Evolutionary conservation across 2,113 vertebrate species (phyloP).

Genomic region (Colistium nudipinnis): DNA sequence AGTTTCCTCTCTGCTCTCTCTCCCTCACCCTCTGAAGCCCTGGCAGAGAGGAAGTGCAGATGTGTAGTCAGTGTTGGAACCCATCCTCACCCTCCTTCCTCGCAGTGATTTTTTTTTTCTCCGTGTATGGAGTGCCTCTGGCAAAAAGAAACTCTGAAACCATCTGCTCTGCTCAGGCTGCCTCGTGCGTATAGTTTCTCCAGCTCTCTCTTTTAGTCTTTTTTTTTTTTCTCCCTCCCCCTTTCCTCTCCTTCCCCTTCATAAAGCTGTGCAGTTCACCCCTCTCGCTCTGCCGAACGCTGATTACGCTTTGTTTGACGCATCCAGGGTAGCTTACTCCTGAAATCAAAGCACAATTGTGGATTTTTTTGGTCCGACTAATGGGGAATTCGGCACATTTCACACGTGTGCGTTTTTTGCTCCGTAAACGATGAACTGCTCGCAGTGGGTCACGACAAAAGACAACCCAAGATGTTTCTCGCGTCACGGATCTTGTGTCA

Average conservation of each 20-base stretch:
- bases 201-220: constrained; percentile 21
- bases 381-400: too few species aligned
- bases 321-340: neutral
- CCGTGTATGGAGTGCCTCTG: constrained; percentile 70
- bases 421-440: too few species aligned
- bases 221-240: neutral
- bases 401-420: too few species aligned
- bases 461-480: constrained; percentile 18
- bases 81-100: constrained; percentile 54
- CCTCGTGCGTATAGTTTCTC: constrained; percentile 45
- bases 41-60: constrained; percentile 66
- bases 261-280: neutral
- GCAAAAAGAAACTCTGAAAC: constrained; percentile 74
- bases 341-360: constrained; percentile 26
- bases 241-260: neutral
- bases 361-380: too few species aligned
- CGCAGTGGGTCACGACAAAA: too few species aligned
- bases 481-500: constrained; percentile 38
- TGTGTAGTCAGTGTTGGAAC: constrained; percentile 63
- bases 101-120: constrained; percentile 63
- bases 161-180: constrained; percentile 80
- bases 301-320: constrained; percentile 33
- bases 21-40: constrained; percentile 28
- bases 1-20: constrained; percentile 29
- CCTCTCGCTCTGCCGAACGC: neutral